A percentile compares a stretch with the other conserved stretches of the same genome.
These are phyloP conservation scores for Drosophila lacertosa DNA, from an alignment of 1,140 invertebrate genomes.

Conservation along the genomic window DNA sequence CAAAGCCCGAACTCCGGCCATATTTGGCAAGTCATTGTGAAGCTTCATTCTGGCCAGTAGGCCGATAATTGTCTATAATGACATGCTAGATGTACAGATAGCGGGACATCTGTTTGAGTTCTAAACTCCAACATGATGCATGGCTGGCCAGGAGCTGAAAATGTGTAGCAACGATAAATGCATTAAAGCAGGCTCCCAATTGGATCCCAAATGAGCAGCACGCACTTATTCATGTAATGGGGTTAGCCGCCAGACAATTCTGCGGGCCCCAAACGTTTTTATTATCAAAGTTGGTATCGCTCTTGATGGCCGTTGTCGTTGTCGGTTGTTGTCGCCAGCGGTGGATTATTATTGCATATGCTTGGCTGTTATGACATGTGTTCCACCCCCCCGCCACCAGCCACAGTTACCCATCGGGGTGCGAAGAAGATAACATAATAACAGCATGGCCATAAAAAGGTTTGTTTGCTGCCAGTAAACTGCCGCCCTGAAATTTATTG, in stretches of 20 bases:
- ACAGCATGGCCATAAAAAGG: slow-evolving; percentile 64
- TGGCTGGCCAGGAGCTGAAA: neutral
- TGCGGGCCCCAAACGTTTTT: slow-evolving; percentile 55
- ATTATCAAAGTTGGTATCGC: slow-evolving; percentile 61
- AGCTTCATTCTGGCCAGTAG: neutral
- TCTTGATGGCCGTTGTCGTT: slow-evolving; percentile 31
- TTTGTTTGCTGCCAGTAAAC: slow-evolving; percentile 52
- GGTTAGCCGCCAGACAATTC: slow-evolving; percentile 19
- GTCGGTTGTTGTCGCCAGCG: slow-evolving; percentile 23
- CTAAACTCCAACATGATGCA: slow-evolving; percentile 8
- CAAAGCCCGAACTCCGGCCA: neutral
- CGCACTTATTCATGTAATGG: neutral
- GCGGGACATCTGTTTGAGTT: slow-evolving; percentile 15
- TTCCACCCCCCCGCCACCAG: slow-evolving; percentile 20
- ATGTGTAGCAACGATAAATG: neutral
- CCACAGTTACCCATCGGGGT: slow-evolving; percentile 3
- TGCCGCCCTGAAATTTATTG: slow-evolving; percentile 54
- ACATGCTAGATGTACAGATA: slow-evolving; percentile 13
- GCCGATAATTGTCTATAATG: slow-evolving; percentile 33
- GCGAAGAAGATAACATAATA: slow-evolving; percentile 64
- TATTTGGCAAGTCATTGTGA: slow-evolving; percentile 6
- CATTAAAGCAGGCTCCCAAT: neutral
- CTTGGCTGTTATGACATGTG: slow-evolving; percentile 55
- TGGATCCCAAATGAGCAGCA: neutral
- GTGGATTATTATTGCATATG: slow-evolving; percentile 72